Conservation (phyloP, 1,140 invertebrate species). For the Megalonaias nervosa region DNA sequence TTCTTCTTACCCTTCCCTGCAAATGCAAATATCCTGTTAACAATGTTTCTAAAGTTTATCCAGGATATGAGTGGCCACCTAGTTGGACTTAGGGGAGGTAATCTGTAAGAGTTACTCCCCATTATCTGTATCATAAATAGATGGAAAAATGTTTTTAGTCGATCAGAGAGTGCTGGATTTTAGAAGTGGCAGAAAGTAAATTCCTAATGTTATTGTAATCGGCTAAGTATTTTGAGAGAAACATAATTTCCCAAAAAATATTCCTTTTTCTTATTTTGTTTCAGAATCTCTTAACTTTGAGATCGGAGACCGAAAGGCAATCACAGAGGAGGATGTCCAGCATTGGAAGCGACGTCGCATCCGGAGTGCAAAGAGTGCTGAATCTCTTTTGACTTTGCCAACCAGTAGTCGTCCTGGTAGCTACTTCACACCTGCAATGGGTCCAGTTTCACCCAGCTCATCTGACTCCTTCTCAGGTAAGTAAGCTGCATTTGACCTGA, state of each 20-base stretch:
- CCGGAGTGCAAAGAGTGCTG: slow-evolving; percentile 65
- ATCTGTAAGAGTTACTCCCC: no score
- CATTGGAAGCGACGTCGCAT: slow-evolving; percentile 61
- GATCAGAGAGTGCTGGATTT: no score
- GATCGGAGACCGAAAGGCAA: slow-evolving; percentile 50
- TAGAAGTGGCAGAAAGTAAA: no score
- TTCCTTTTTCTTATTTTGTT: not conserved
- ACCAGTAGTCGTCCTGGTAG: slow-evolving; percentile 42
- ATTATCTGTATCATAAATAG: not conserved
- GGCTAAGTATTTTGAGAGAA: no score
- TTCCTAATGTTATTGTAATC: no score
- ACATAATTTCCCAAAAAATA: not conserved
- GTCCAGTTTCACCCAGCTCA: no score
- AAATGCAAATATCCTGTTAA: not conserved
- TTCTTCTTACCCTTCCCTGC: not conserved
- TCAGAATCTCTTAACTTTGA: slow-evolving; percentile 32
- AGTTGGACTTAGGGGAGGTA: no score
- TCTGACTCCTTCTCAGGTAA: slow-evolving; percentile 24
- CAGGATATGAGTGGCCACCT: no score
- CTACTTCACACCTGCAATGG: slow-evolving; percentile 10
- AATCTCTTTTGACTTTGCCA: slow-evolving; percentile 59
- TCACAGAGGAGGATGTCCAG: slow-evolving; percentile 65
- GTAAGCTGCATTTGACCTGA: slow-evolving; percentile 24
- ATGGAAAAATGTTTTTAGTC: no score
- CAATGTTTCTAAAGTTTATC: no score